Base-by-base conservation (phyloP, 2,888 invertebrate genomes). In the Digitonthophagus gazella region DNA sequence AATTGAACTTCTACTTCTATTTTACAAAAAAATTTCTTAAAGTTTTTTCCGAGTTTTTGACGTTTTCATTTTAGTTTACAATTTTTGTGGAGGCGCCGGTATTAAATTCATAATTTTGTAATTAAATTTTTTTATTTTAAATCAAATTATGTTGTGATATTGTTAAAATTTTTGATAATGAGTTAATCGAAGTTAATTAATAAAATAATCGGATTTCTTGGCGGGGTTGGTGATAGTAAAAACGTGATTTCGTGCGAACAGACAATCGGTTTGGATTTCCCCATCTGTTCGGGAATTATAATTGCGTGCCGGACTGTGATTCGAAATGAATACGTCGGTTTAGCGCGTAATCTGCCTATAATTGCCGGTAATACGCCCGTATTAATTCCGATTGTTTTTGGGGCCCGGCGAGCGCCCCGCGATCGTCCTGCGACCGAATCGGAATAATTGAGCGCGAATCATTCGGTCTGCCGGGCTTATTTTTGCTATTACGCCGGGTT, bases 351-450 rank as follows among this genome's bases (percentile, higher is more conserved):
- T 61, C 61, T 61, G 18, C 19, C 18, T 19, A 61, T 61, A 61
- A 61, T 61, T 61, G 61, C 61, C 61, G 61, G 20, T 61, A 61
- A 61, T 61, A 20, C 61, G 19, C 4, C 20, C 19, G 61, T 61
- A 61, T 61, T 61, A 61, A 61, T 61, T 61, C 61, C 61, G 61
- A 61, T 61, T 61, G 61, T 61, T 61, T 61, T 61, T 19, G 61
- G 61, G 61, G 16, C 18, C 4, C 14, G 4, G 14, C n/a, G 19
- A 18, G n/a, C 8, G 16, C 61, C n/a, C 61, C 6, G 57, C 16
- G 14, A 5, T n/a, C 57, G 15, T 15, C 15, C 16, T 57, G 61
- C 61, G 18, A 19, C 18, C 18, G 61, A 18, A 18, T 61, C 15
- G 61, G 18, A 61, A n/a, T 61, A 61, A 61, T 61, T 61, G 61